Evolutionary conservation across 1,140 invertebrate genomes (phyloP).

Genomic region (Leptinotarsa undecemlineata): DNA sequence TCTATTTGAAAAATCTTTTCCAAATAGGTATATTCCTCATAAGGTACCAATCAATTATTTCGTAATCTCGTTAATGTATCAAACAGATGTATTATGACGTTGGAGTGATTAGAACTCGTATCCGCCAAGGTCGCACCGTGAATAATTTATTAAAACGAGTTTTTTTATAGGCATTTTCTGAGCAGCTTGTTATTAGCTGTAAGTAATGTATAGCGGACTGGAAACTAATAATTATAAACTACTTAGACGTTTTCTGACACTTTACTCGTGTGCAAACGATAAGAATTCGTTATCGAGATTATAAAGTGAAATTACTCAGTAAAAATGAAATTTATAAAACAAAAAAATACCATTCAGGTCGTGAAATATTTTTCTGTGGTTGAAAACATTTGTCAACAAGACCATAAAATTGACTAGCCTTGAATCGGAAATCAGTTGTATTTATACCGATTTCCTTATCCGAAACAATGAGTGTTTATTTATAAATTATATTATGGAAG

Average conservation of each 20-base stretch:
- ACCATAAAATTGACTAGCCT: no score
- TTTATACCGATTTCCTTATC: no score
- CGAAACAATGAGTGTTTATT: no score
- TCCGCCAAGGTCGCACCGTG: constrained; percentile 14
- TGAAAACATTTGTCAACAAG: no score
- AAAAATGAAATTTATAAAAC: no score
- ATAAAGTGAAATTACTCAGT: background rate
- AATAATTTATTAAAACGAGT: constrained; percentile 32
- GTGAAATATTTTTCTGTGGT: no score
- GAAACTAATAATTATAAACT: constrained; percentile 42
- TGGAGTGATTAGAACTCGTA: constrained; percentile 15
- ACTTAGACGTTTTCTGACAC: constrained; percentile 44
- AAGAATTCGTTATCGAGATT: background rate
- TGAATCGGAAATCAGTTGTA: no score
- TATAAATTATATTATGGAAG: no score
- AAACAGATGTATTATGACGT: constrained; percentile 21
- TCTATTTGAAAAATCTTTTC: no score
- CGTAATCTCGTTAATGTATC: constrained; percentile 16
- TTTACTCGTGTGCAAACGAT: constrained; percentile 31
- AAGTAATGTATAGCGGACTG: constrained; percentile 34
- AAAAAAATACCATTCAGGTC: no score
- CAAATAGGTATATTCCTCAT: background rate
- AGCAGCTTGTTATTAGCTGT: constrained; percentile 37
- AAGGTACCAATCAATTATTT: background rate
- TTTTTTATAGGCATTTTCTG: constrained; percentile 22